Base-by-base conservation (phyloP, 2,113 vertebrate species). In the Prietella phreatophila region DNA sequence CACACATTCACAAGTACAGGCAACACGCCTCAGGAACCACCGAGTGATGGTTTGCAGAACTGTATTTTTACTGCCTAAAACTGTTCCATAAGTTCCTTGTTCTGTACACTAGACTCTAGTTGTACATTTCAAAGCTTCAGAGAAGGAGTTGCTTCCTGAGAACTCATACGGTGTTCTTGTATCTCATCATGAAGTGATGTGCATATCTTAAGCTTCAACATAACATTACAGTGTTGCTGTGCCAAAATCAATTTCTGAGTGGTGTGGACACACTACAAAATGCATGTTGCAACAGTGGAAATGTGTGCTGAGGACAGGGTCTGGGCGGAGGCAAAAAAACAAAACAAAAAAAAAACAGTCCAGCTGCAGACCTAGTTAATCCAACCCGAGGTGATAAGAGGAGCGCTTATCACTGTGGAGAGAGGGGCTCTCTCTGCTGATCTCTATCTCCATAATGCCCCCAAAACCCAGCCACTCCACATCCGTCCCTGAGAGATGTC, bases 301-400 rank as follows among this genome's bases (percentile, higher is more conserved):
- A 86, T 87, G 58, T 87, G 53, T 89, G 75, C 42, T 69, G 55
- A 86, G 83, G 87, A 85, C 81, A 71, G n/a, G 80, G 82, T 78
- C 14, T 85, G 85, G 87, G 88, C 10, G 85, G 58, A 87, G 85
- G 56, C 55, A 83, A 42, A 69, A 20, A 83, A 61, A 61, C 22
- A 13, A n/a, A n/a, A n/a, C n/a, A 61, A 61, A 56, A 22, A 39
- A 56, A 85, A 89, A 87, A 79, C 15, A 86, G 76, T 83, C 69
- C 75, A 58, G 33, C 50, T 85, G 87, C 83, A 81, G 85, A 36
- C 75, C 56, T 76, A 71, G 67, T 82, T 86, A 89, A 87, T 88
- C 75, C 88, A 86, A 53, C 73, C 88, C 85, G 88, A 88, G 88
- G 78, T 88, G 86, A 91, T 91, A 91, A 89, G 73, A 42, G 71